Evolutionary conservation across 2,113 vertebrate genomes (phyloP).

Genomic region (Pteronura brasiliensis): DNA sequence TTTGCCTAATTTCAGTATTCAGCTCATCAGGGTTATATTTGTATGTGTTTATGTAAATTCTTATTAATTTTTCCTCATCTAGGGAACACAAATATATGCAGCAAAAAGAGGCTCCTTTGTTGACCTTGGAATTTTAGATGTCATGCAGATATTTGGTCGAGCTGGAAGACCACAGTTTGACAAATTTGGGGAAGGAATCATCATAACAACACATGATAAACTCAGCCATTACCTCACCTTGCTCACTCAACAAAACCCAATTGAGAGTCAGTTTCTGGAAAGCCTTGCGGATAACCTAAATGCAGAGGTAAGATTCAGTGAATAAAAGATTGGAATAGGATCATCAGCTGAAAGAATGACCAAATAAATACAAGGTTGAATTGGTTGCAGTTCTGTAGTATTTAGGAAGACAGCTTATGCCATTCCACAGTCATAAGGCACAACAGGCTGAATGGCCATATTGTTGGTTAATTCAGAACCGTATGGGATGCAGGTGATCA

Average conservation of each 20-base stretch:
- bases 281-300: conserved; percentile 97
- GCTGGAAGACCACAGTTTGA: conserved; percentile 98
- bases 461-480: not conserved
- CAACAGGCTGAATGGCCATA: not conserved
- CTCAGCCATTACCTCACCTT: conserved; percentile 98
- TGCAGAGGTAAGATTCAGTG: conserved; percentile 89
- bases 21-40: conserved; percentile 83
- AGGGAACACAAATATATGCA: conserved; percentile 99
- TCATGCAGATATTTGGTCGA: conserved; percentile 99
- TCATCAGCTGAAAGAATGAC: not conserved
- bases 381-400: not conserved
- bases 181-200: conserved; percentile 95
- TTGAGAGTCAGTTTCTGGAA: conserved; percentile 97
- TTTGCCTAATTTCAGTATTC: conserved; percentile 86
- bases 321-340: not conserved
- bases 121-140: conserved; percentile 98
- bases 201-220: conserved; percentile 98
- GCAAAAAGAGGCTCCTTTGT: conserved; percentile 97
- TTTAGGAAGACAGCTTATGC: not conserved
- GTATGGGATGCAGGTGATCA: not conserved
- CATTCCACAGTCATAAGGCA: not conserved
- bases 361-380: not conserved
- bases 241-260: conserved; percentile 98
- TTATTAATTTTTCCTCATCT: conserved; percentile 86
- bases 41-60: conserved; percentile 88